Conservation (phyloP, 1,140 invertebrate species). For the Phocides pigmalion region DNA sequence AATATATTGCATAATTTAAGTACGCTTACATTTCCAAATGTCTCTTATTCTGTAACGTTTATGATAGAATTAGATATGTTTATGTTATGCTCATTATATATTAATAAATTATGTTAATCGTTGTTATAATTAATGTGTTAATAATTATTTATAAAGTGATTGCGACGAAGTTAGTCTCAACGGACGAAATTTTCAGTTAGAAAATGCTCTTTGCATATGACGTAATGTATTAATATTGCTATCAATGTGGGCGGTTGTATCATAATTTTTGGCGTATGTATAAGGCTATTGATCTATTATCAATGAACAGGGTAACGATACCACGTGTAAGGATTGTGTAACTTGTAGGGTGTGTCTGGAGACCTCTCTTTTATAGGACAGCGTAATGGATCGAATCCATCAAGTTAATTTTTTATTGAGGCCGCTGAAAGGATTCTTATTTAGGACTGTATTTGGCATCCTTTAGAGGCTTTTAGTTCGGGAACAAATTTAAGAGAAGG, state of each 20-base stretch:
- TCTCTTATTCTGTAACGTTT: neutral
- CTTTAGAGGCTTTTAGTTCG: slow-evolving; percentile 7
- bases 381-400: slow-evolving; percentile 20
- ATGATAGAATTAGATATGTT: neutral
- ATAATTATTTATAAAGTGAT: too few species aligned
- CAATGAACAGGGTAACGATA: slow-evolving; percentile 19
- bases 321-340: slow-evolving; percentile 11
- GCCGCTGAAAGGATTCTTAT: slow-evolving; percentile 4
- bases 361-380: slow-evolving; percentile 11
- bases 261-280: neutral
- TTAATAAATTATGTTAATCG: neutral
- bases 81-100: neutral
- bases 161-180: neutral
- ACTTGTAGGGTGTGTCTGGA: slow-evolving; percentile 14
- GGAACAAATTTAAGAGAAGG: neutral
- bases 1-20: too few species aligned
- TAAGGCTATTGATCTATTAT: slow-evolving; percentile 19
- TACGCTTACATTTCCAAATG: neutral
- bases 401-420: slow-evolving; percentile 7
- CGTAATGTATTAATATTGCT: slow-evolving; percentile 1
- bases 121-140: too few species aligned
- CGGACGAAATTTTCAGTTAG: neutral
- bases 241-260: slow-evolving; percentile 1
- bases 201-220: neutral
- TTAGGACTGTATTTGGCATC: neutral